Conservation (phyloP, 2,113 vertebrate species). For the Cyanoderma ruficeps region DNA sequence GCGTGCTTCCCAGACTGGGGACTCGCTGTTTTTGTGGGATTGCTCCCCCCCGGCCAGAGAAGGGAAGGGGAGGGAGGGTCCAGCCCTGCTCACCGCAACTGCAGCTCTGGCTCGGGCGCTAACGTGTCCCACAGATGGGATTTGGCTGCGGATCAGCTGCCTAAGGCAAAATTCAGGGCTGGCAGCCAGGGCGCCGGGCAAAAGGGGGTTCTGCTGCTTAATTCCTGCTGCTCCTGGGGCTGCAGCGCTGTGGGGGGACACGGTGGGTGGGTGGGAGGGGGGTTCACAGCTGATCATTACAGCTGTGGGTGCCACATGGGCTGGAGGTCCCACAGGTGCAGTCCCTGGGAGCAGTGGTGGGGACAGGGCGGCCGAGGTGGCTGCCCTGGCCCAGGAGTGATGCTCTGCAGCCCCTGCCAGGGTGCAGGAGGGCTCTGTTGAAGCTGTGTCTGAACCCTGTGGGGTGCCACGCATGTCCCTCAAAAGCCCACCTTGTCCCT, state of each 20-base stretch:
- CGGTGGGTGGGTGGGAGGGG: background rate
- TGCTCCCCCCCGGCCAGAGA: background rate
- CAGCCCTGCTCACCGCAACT: background rate
- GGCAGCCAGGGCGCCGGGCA: background rate
- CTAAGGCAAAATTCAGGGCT: conserved; percentile 41
- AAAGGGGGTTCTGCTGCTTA: background rate
- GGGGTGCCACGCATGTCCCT: fast-evolving
- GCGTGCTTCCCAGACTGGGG: conserved; percentile 41
- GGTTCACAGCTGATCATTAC: background rate
- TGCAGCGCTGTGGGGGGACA: background rate
- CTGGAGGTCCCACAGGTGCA: background rate
- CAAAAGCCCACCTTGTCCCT: background rate
- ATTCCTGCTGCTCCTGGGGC: background rate
- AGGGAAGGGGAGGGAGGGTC: conserved; percentile 3
- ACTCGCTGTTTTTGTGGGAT: conserved; percentile 1
- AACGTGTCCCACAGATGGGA: conserved; percentile 62
- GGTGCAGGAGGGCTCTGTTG: background rate
- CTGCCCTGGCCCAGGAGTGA: fast-evolving
- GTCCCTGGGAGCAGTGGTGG: fast-evolving
- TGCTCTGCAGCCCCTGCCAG: background rate
- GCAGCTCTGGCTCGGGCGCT: background rate
- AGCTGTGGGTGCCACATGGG: fast-evolving
- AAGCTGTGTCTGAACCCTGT: background rate
- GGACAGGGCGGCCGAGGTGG: background rate
- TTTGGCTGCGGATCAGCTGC: conserved; percentile 61